Evolutionary conservation across 2,113 vertebrate genomes (phyloP).

Genomic region (Nanorana parkeri): DNA sequence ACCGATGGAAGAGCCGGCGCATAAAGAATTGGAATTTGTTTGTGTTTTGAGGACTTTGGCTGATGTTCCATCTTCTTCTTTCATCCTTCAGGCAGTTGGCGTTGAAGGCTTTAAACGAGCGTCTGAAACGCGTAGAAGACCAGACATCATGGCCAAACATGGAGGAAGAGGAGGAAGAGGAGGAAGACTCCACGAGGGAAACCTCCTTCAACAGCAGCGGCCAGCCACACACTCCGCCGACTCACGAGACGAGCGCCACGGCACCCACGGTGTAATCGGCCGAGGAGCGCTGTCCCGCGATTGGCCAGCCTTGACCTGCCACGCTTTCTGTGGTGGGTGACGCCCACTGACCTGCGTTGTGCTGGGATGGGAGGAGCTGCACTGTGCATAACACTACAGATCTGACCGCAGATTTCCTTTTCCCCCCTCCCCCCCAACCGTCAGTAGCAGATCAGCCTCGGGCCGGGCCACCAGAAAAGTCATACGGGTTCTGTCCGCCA

Average conservation of each 20-base stretch:
- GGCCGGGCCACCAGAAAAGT: neutral
- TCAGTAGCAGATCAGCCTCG: slow-evolving; percentile 4
- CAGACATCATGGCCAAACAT: slow-evolving; percentile 95
- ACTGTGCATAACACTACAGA: slow-evolving; percentile 2
- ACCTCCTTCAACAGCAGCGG: slow-evolving; percentile 68
- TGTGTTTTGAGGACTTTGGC: neutral
- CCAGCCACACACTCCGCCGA: slow-evolving; percentile 51
- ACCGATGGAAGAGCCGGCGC: no score
- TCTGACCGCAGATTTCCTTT: neutral
- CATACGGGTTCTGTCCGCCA: neutral
- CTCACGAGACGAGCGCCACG: slow-evolving; percentile 88
- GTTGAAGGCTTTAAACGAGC: slow-evolving; percentile 94
- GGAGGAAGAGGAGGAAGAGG: slow-evolving; percentile 88
- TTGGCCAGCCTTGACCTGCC: slow-evolving; percentile 1
- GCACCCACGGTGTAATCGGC: slow-evolving; percentile 79
- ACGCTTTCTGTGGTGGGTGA: neutral
- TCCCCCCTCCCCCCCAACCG: neutral
- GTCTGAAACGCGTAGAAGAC: slow-evolving; percentile 93
- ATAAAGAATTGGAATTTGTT: no score
- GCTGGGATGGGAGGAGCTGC: neutral
- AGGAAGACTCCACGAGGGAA: slow-evolving; percentile 77
- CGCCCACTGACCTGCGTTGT: slow-evolving; percentile 4
- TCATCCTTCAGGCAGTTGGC: slow-evolving; percentile 86
- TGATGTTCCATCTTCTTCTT: neutral
- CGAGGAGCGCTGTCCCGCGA: slow-evolving; percentile 43